Evolutionary conservation across 2,888 invertebrate genomes (phyloP), one percentile per base, ranked within the genome.

Genomic region (Cerceris rybyensis): DNA sequence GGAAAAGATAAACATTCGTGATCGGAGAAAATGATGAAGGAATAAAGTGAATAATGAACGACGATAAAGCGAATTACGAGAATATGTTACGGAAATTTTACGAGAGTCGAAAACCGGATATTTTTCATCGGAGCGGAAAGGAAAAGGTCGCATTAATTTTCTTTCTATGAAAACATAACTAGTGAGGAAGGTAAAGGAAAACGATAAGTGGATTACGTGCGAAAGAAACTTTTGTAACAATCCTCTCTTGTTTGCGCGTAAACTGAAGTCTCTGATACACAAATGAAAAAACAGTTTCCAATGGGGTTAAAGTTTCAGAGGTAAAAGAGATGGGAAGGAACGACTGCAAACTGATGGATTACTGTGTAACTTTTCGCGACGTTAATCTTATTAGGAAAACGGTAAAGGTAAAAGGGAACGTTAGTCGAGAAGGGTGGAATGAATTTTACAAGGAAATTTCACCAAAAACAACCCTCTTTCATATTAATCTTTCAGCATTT

Each of bases 381-480:
- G 68, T 81, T 82, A 79, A 84, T 81, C 76, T 72, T 54, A 65
- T 70, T 70, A 59, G 71, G 58, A 14, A 9, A 52, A 52, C 9
- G 6, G 13, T 52, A 52, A 46, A 11, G 7, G 42, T 61, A 69
- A 52, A 43, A 50, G 61, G 14, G 7, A 66, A 52, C 46, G 50
- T 58, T 17, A 28, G 28, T 54, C 43, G 28, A 14, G 60, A 59
- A 46, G 49, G 9, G 28, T 28, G 28, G 28, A 28, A 28, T 28
- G 28, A 28, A 28, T 28, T 28, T 28, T 28, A 4, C 28, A 1
- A 4, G 28, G 28, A 4, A 28, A 28, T 4, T 28, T 28, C 4
- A 28, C 4, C 28, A 4, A 28, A 28, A 4, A 28, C 1, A 28
- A 1, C 1, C 28, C 28, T 28, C 2, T 28, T 28, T 28, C 28